phyloP scores from a whole-genome alignment of 2,797 vertebrate species.

The Merluccius polli region DNA sequence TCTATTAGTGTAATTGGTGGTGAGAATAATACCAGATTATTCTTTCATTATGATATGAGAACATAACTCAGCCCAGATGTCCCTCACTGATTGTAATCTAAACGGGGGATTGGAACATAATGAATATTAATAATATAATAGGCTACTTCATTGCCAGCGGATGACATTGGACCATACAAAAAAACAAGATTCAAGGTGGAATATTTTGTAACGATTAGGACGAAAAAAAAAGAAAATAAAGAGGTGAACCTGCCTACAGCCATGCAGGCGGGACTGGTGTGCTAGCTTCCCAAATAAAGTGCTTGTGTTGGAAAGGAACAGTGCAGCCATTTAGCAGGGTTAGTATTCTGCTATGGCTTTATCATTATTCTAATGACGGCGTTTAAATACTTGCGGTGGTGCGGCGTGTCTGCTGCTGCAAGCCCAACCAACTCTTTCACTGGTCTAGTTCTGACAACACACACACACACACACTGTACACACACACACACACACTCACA shows the following conservation, averaged over 20 bases:
- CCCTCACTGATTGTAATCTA: constrained; percentile 63
- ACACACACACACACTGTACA: neutral
- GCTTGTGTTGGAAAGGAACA: neutral
- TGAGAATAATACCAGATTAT: constrained; percentile 71
- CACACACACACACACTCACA: too few species aligned
- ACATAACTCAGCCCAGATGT: constrained; percentile 69
- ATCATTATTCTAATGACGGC: neutral
- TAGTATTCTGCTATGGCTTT: neutral
- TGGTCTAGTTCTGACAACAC: constrained; percentile 17
- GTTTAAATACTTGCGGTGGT: neutral
- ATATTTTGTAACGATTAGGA: neutral
- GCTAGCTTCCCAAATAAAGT: neutral
- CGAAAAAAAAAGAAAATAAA: neutral
- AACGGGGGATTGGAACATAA: constrained; percentile 46
- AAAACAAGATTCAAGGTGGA: constrained; percentile 5
- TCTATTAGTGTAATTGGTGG: constrained; percentile 70
- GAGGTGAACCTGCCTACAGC: neutral
- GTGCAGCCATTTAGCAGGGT: neutral
- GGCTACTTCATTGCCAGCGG: constrained; percentile 45
- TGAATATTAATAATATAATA: constrained; percentile 39
- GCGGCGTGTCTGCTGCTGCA: too few species aligned
- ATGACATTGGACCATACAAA: constrained; percentile 50
- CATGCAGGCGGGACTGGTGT: too few species aligned
- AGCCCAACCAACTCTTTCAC: neutral
- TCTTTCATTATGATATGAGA: constrained; percentile 66